Percentiles rank a stretch among this genome's conserved stretches.
Conservation (phyloP, 2,888 invertebrate species). For the Athripsodes cinereus region DNA sequence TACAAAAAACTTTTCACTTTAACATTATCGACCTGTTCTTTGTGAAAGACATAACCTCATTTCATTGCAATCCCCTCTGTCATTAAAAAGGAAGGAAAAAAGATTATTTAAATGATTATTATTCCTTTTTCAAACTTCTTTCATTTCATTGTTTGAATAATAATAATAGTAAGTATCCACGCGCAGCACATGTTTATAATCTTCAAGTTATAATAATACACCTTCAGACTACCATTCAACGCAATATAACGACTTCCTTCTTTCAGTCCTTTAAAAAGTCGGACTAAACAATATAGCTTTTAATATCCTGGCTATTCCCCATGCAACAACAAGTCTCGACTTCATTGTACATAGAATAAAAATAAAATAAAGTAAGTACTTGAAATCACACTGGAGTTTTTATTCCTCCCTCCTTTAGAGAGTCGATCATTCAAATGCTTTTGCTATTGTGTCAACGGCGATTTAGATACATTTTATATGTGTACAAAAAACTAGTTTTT, state of each 20-base stretch:
- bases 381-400: no score
- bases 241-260: background rate
- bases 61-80: background rate
- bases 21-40: background rate
- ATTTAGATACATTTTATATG: no score
- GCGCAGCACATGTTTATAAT: conserved; percentile 1
- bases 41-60: background rate
- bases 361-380: no score
- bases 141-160: background rate
- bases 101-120: background rate
- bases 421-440: no score
- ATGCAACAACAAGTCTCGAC: background rate
- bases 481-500: no score
- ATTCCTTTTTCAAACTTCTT: background rate
- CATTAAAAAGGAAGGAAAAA: background rate
- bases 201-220: background rate
- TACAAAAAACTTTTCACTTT: no score
- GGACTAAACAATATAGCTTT: background rate
- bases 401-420: no score
- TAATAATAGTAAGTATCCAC: no score
- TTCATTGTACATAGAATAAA: background rate
- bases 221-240: background rate
- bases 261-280: background rate
- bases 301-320: background rate
- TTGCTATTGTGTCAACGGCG: no score